Evolutionary conservation across 2,113 vertebrate species (phyloP).

Genomic region (Suncus etruscus): DNA sequence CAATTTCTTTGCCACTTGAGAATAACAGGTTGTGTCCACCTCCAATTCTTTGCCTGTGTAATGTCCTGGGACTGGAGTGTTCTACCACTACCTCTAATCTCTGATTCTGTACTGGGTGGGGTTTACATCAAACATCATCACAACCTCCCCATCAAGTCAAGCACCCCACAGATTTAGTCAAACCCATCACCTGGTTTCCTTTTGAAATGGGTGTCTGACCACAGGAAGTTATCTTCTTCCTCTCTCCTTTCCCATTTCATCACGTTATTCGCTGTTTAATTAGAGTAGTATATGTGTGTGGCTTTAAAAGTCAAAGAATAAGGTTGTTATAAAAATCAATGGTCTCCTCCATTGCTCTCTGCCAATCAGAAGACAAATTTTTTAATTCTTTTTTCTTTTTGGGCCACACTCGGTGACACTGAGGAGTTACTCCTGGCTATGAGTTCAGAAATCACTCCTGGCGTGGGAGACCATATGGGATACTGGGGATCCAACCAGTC

Average conservation of each 20-base stretch:
- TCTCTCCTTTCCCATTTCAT: not conserved
- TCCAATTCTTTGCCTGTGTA: not conserved
- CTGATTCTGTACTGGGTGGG: not conserved
- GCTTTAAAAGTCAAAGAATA: conserved; percentile 32
- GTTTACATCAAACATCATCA: no score
- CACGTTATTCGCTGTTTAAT: not conserved
- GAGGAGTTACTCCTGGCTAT: no score
- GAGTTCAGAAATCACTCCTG: no score
- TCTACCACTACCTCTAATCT: not conserved
- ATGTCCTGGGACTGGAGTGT: no score
- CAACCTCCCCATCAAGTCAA: not conserved
- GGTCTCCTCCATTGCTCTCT: no score
- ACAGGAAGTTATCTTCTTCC: not conserved
- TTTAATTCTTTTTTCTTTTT: no score
- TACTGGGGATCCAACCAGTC: no score
- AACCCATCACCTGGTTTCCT: not conserved
- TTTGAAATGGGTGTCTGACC: not conserved
- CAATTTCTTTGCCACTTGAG: not conserved
- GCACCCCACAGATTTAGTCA: no score
- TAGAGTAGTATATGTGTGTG: not conserved
- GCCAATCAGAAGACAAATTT: no score
- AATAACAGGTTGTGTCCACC: not conserved
- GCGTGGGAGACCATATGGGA: no score
- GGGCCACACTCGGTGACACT: no score
- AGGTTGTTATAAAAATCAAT: not conserved